phyloP scores from a whole-genome alignment of 2,113 vertebrate genomes.

The Colistium nudipinnis region DNA sequence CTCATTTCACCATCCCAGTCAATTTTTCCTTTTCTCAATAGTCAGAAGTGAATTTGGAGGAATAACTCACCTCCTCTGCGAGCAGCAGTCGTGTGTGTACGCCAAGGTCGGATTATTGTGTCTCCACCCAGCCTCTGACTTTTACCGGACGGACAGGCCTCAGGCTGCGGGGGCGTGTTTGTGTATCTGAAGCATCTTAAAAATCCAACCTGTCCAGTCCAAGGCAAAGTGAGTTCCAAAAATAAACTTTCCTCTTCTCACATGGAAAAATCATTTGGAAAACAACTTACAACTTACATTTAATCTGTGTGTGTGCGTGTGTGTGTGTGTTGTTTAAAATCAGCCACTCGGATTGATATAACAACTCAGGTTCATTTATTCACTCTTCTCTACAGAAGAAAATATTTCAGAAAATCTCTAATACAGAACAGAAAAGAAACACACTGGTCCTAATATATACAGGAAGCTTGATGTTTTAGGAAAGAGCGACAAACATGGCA shows the following conservation, averaged over 20 bases:
- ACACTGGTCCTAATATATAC: constrained; percentile 44
- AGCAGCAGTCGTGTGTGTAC: not conserved
- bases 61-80: constrained; percentile 4
- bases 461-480: constrained; percentile 14
- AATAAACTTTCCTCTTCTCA: not conserved
- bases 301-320: not conserved
- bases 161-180: not conserved
- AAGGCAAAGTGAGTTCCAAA: not conserved
- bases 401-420: constrained; percentile 58
- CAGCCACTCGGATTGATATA: constrained; percentile 1
- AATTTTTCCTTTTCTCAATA: not conserved
- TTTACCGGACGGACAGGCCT: not conserved
- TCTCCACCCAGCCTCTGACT: not conserved
- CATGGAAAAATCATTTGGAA: not conserved
- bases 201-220: constrained; percentile 35
- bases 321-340: not conserved
- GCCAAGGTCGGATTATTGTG: rapidly evolving
- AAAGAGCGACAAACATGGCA: constrained; percentile 8
- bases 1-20: not conserved
- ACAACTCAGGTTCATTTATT: constrained; percentile 67
- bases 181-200: constrained; percentile 6
- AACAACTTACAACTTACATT: not conserved
- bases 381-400: constrained; percentile 63
- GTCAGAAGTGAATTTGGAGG: too few relatives aligned
- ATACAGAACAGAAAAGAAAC: constrained; percentile 56